Conservation (phyloP, 2,113 vertebrate genomes). For the Scomber colias region DNA sequence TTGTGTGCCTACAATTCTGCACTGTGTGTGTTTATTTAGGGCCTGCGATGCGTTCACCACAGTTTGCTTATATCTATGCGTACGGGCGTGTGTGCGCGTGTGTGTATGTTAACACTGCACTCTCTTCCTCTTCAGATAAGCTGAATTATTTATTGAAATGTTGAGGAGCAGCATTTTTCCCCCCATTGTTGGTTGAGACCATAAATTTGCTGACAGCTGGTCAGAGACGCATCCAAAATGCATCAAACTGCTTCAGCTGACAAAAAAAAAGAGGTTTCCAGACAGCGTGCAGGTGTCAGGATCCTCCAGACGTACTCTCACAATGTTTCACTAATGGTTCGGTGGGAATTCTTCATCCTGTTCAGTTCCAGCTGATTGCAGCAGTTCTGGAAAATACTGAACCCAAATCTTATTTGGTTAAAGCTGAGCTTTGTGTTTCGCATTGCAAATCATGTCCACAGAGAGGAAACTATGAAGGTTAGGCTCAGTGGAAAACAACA, state of each 20-base stretch:
- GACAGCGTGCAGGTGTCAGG: background rate
- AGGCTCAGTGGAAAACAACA: too few relatives aligned
- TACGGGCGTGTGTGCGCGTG: background rate
- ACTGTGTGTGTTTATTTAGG: conserved; percentile 29
- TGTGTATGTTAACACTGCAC: background rate
- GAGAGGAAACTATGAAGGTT: background rate
- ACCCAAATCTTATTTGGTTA: background rate
- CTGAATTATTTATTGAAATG: conserved; percentile 60
- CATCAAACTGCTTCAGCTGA: background rate
- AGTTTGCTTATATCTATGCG: too few relatives aligned
- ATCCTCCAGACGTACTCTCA: conserved; percentile 2
- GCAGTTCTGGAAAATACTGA: background rate
- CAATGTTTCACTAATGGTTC: background rate
- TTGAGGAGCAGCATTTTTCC: conserved; percentile 30
- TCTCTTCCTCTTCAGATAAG: conserved; percentile 38
- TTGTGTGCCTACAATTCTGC: conserved; percentile 13
- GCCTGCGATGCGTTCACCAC: background rate
- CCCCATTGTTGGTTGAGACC: background rate
- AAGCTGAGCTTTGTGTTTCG: background rate
- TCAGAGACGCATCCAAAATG: conserved; percentile 8
- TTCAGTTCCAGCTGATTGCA: background rate
- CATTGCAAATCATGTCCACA: background rate
- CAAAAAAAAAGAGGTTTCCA: background rate
- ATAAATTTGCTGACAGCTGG: conserved; percentile 44
- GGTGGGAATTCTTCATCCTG: background rate